phyloP scores from a whole-genome alignment of 37 sponge, comb jelly and placozoan species.

The Lycopodina hypogea region DNA sequence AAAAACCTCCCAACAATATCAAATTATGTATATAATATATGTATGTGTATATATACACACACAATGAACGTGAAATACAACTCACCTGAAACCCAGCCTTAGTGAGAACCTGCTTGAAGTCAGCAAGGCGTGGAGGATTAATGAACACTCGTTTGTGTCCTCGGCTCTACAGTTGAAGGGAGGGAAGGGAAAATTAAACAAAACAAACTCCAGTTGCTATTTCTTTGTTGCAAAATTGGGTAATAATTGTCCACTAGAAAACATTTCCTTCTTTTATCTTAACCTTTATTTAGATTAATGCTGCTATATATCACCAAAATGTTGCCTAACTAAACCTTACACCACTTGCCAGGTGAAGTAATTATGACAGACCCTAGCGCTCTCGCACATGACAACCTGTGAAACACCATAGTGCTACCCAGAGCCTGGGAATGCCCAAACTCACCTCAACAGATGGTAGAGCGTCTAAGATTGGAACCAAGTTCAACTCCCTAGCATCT shows the following conservation, averaged over 20 bases:
- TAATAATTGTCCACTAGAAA: neutral
- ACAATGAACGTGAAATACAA: neutral
- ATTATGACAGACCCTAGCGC: no score
- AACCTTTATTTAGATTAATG: no score
- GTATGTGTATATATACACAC: neutral
- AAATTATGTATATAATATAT: no score
- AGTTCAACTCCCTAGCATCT: conserved; percentile 22
- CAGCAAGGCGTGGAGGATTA: conserved; percentile 97
- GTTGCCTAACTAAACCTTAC: no score
- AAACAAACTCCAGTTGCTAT: neutral
- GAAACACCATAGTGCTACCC: no score
- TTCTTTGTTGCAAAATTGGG: neutral
- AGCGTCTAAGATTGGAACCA: conserved; percentile 70
- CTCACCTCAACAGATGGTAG: conserved; percentile 47
- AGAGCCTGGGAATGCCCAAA: no score
- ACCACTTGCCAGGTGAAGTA: no score
- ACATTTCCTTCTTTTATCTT: no score
- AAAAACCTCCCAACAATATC: no score
- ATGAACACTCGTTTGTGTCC: conserved; percentile 86
- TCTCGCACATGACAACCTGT: no score
- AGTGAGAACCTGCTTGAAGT: conserved; percentile 93
- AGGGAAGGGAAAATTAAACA: neutral
- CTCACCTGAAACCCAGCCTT: conserved; percentile 89
- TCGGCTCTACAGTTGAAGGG: conserved; percentile 36
- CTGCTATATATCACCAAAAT: no score